These are phyloP conservation scores for Aricia agestis DNA, from an alignment of 1,140 invertebrate genomes.

Conservation along the genomic window DNA sequence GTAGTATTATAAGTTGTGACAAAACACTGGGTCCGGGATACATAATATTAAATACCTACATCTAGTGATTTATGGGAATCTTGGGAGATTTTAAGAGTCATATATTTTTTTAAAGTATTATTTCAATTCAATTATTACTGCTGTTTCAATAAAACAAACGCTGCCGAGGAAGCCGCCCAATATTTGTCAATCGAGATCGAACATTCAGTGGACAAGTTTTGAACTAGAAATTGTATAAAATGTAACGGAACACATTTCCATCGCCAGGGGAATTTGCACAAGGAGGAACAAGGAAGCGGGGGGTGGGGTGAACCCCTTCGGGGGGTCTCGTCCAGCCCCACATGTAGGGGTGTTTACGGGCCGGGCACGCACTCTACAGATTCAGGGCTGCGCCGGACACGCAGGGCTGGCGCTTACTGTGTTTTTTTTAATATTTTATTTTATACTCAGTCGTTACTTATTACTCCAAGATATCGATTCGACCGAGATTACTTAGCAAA, in stretches of 20 bases:
- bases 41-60: too few species aligned
- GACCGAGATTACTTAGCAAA: too few species aligned
- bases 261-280: conserved; percentile 75
- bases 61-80: too few species aligned
- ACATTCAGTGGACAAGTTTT: conserved; percentile 32
- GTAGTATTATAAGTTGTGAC: too few species aligned
- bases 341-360: conserved; percentile 68
- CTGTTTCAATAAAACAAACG: too few species aligned
- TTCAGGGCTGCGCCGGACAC: conserved; percentile 69
- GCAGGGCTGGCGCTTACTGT: conserved; percentile 48
- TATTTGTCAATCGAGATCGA: neutral
- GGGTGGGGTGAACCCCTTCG: conserved; percentile 69
- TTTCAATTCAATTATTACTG: too few species aligned
- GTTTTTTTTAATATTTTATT: neutral
- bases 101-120: too few species aligned
- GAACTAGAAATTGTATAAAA: conserved; percentile 75
- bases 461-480: too few species aligned
- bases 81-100: too few species aligned
- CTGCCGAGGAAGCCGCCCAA: too few species aligned
- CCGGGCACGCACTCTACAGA: conserved; percentile 70
- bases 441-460: too few species aligned
- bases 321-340: conserved; percentile 61
- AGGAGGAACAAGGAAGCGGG: conserved; percentile 72
- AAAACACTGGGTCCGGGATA: too few species aligned
- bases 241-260: conserved; percentile 73